Conservation (phyloP, 2,113 vertebrate species). For the Hemicordylus capensis region DNA sequence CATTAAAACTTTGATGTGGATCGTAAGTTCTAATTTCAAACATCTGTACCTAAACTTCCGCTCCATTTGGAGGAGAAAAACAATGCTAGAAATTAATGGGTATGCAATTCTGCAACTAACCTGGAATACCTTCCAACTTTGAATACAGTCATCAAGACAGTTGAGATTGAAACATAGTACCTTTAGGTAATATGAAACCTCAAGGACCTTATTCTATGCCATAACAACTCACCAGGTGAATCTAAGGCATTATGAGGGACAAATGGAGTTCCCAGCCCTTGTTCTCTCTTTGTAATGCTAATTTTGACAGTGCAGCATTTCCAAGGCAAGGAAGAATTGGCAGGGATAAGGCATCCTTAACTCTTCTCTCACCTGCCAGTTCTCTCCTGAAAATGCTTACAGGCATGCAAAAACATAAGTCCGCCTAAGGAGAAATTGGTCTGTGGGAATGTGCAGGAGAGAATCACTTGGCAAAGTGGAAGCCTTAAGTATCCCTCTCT, state of each 20-base stretch:
- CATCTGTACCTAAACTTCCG: slow-evolving; percentile 80
- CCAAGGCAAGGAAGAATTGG: neutral
- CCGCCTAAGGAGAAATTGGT: no score
- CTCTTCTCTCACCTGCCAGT: neutral
- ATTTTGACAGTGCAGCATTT: neutral
- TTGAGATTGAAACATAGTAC: neutral
- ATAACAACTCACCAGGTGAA: neutral
- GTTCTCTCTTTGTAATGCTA: neutral
- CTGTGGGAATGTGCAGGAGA: neutral
- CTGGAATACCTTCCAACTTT: slow-evolving; percentile 48
- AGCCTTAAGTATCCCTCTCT: neutral
- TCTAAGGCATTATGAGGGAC: neutral
- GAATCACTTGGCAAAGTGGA: neutral
- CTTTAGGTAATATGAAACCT: neutral
- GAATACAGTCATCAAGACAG: slow-evolving; percentile 30
- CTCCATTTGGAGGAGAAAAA: slow-evolving; percentile 67
- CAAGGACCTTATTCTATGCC: neutral
- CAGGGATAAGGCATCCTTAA: neutral
- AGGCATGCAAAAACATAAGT: neutral
- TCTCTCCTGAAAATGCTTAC: neutral
- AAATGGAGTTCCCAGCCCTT: neutral
- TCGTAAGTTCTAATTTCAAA: slow-evolving; percentile 61
- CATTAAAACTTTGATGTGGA: slow-evolving; percentile 80
- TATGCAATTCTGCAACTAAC: slow-evolving; percentile 51
- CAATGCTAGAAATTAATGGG: slow-evolving; percentile 56